Conservation (phyloP, 1,140 invertebrate species). For the Aphelinus certus region DNA sequence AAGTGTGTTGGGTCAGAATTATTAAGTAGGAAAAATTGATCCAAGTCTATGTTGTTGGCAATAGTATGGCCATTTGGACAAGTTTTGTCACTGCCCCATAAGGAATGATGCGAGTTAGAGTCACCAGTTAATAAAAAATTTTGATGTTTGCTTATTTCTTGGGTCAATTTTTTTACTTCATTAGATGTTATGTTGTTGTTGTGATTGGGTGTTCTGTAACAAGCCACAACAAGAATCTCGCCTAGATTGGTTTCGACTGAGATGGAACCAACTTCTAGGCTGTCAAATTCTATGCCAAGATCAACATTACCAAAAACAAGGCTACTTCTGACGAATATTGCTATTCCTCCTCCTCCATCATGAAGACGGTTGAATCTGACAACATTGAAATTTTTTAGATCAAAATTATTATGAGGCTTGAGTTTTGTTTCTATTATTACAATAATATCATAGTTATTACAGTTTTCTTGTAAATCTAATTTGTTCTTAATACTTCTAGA, state of each 20-base stretch:
- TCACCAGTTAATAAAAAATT: no score
- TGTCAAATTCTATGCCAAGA: background rate
- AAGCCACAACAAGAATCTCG: background rate
- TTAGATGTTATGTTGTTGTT: background rate
- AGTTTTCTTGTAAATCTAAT: constrained; percentile 23
- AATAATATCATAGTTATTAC: constrained; percentile 29
- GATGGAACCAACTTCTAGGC: constrained; percentile 8
- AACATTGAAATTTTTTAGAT: constrained; percentile 27
- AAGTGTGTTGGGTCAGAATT: no score
- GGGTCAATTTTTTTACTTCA: background rate
- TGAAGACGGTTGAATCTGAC: constrained; percentile 27
- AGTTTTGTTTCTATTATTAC: constrained; percentile 35
- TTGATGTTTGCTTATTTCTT: background rate
- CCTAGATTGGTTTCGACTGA: background rate
- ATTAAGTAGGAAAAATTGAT: no score
- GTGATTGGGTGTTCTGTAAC: background rate
- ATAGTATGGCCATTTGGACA: constrained; percentile 1
- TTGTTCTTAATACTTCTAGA: constrained; percentile 32
- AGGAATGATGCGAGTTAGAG: background rate
- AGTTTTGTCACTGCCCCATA: background rate
- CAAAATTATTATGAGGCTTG: constrained; percentile 12
- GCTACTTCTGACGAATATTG: constrained; percentile 35
- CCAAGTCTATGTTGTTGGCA: no score
- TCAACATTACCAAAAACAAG: background rate
- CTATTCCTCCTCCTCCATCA: constrained; percentile 29